phyloP scores from a whole-genome alignment of 2,888 invertebrate genomes.

The Xanthorhoe designata region DNA sequence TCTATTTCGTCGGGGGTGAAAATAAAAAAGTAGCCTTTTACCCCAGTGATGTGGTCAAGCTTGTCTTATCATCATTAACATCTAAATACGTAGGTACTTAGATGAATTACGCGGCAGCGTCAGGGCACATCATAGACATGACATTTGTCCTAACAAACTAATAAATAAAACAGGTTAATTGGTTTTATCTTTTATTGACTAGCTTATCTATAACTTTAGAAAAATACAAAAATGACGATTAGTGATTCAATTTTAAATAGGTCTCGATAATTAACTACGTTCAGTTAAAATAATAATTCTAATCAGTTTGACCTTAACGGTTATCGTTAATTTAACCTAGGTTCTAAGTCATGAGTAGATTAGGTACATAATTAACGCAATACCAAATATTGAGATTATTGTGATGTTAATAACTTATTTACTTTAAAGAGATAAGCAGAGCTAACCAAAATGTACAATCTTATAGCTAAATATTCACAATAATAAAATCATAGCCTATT shows the following conservation, averaged over 20 bases:
- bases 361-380: not conserved
- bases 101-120: too few relatives aligned
- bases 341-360: not conserved
- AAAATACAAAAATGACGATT: slow-evolving; percentile 67
- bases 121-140: too few relatives aligned
- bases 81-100: too few relatives aligned
- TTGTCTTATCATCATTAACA: too few relatives aligned
- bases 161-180: slow-evolving; percentile 38
- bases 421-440: slow-evolving; percentile 27
- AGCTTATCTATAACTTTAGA: slow-evolving; percentile 70
- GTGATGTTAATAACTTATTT: slow-evolving; percentile 60
- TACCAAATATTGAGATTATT: slow-evolving; percentile 44
- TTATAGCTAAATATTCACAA: slow-evolving; percentile 41
- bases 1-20: too few relatives aligned
- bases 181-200: slow-evolving; percentile 66
- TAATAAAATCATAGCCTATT: slow-evolving; percentile 46
- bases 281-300: not conserved
- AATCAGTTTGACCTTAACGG: slow-evolving; percentile 44
- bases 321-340: slow-evolving; percentile 34
- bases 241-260: slow-evolving; percentile 34
- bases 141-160: not conserved
- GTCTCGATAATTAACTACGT: slow-evolving; percentile 1
- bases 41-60: too few relatives aligned
- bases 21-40: too few relatives aligned
- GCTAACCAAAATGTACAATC: slow-evolving; percentile 51